Percentiles rank a stretch among this genome's conserved stretches.
Conservation (phyloP, 2,797 vertebrate genomes). For the Clamator glandarius region DNA sequence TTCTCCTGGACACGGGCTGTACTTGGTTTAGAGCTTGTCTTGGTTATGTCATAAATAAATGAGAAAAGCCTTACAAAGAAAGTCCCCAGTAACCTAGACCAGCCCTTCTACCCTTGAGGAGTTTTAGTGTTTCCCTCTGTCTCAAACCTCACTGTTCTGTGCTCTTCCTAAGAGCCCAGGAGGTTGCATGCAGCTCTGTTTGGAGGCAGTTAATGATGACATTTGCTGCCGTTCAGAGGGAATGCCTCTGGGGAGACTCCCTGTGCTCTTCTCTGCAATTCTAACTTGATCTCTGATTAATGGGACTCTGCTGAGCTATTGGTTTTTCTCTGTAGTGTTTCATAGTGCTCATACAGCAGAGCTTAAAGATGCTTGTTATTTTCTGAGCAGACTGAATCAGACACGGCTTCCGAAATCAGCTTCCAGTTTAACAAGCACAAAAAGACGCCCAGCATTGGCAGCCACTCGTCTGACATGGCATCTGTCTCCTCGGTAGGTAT, state of each 20-base stretch:
- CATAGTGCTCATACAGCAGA: neutral
- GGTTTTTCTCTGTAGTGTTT: neutral
- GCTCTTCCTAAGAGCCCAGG: neutral
- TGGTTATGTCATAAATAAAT: neutral
- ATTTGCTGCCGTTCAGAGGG: neutral
- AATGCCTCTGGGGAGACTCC: constrained; percentile 45
- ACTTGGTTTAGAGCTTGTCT: neutral
- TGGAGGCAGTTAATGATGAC: constrained; percentile 53
- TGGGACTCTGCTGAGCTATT: constrained; percentile 8
- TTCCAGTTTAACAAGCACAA: constrained; percentile 74
- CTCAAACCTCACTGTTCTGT: neutral
- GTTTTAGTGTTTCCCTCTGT: neutral
- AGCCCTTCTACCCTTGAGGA: neutral
- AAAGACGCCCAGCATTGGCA: constrained; percentile 72
- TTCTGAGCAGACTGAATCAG: constrained; percentile 76
- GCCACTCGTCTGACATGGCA: constrained; percentile 79
- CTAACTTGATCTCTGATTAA: constrained; percentile 4
- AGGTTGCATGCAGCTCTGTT: neutral
- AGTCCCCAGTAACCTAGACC: neutral
- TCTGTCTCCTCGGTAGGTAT: constrained; percentile 78
- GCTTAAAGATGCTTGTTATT: constrained; percentile 39
- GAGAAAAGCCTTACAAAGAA: neutral
- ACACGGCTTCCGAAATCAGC: constrained; percentile 79
- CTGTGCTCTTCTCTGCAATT: neutral
- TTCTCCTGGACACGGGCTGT: neutral